Evolutionary conservation across 2,888 invertebrate species (phyloP).

Genomic region (Plebejus argus): DNA sequence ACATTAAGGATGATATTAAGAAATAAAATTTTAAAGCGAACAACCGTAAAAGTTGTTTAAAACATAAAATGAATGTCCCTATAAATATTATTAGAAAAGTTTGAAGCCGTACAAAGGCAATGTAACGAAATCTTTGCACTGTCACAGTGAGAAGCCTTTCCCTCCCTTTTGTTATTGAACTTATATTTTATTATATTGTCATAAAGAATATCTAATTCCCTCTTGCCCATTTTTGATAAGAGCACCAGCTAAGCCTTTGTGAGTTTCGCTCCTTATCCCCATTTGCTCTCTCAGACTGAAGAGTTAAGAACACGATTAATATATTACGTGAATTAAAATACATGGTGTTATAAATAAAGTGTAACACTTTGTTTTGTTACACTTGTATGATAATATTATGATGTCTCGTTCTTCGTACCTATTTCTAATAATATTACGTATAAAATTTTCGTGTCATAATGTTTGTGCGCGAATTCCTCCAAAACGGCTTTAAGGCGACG

Average conservation of each 20-base stretch:
- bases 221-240: background rate
- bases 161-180: slow-evolving; percentile 25
- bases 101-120: slow-evolving; percentile 29
- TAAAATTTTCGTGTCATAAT: no score
- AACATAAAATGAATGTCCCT: slow-evolving; percentile 17
- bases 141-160: slow-evolving; percentile 26
- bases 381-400: background rate
- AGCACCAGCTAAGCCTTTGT: slow-evolving; percentile 2
- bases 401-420: background rate
- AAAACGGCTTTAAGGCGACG: no score
- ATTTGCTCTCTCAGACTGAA: background rate
- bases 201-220: slow-evolving; percentile 28
- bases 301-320: background rate
- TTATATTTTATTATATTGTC: slow-evolving; percentile 24
- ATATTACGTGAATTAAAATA: background rate
- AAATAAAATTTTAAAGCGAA: background rate
- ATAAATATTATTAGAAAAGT: slow-evolving; percentile 26
- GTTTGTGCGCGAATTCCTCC: no score
- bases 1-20: background rate
- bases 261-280: background rate
- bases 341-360: no score
- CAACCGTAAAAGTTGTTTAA: slow-evolving; percentile 19
- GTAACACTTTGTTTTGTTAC: no score
- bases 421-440: background rate
- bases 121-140: slow-evolving; percentile 30